Conservation (phyloP, 2,797 vertebrate species). For the Phyllotis vaccarum region DNA sequence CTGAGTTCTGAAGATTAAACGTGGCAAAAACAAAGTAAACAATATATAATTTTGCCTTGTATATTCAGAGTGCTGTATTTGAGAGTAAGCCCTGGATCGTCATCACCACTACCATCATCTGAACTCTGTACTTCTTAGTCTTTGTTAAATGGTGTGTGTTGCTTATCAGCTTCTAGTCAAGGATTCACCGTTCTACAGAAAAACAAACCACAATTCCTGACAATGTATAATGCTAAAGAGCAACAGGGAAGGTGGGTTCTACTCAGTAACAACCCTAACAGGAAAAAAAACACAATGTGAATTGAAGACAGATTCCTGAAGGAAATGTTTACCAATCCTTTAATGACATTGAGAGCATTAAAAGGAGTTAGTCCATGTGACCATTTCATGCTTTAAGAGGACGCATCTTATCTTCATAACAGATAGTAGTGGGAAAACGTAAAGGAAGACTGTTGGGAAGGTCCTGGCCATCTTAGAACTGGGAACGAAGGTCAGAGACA, state of each 20-base stretch:
- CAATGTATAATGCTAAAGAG: background rate
- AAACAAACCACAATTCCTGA: background rate
- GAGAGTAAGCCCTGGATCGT: background rate
- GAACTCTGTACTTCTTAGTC: background rate
- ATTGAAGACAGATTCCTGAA: background rate
- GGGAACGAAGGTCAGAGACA: background rate
- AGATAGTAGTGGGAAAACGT: background rate
- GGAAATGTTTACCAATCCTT: background rate
- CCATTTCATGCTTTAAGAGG: too few species aligned
- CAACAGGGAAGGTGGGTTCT: background rate
- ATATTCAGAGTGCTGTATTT: background rate
- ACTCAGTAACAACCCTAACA: background rate
- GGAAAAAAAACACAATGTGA: background rate
- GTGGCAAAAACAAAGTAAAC: background rate
- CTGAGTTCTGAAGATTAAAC: background rate
- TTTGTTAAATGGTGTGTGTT: background rate
- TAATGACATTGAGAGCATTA: too few species aligned
- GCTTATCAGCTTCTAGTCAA: background rate
- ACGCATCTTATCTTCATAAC: background rate
- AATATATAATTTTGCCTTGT: background rate
- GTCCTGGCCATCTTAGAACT: background rate
- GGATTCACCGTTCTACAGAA: background rate
- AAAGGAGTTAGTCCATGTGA: background rate
- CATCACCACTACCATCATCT: background rate
- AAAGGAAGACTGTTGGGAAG: background rate